phyloP scores from a whole-genome alignment of 2,113 vertebrate genomes.

The Tyto alba region DNA sequence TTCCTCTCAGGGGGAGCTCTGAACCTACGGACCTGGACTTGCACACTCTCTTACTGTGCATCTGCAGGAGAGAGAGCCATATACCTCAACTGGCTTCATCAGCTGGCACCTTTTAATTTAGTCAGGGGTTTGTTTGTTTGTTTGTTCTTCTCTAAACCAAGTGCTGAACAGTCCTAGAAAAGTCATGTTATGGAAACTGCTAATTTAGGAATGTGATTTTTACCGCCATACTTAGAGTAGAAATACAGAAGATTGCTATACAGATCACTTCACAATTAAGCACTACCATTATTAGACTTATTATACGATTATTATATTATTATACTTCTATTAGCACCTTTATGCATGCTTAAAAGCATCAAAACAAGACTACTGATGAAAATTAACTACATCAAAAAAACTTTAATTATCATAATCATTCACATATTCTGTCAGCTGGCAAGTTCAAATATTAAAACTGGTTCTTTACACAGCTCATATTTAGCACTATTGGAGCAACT shows the following conservation, averaged over 20 bases:
- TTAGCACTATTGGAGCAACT: neutral
- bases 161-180: neutral
- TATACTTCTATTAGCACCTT: neutral
- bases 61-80: neutral
- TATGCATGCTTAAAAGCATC: neutral
- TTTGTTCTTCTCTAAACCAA: neutral
- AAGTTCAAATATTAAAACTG: neutral
- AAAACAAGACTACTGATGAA: neutral
- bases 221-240: neutral
- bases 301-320: too few species aligned
- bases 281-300: neutral
- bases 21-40: neutral
- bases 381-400: neutral
- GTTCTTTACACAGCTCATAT: neutral
- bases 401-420: neutral
- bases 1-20: constrained; percentile 29
- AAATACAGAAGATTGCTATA: neutral
- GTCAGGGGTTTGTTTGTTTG: neutral
- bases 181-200: neutral
- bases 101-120: neutral
- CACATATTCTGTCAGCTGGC: neutral
- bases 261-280: neutral
- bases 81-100: neutral
- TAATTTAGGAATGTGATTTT: neutral
- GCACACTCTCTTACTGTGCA: neutral